Percentiles rank a stretch among this genome's conserved stretches.
Conservation (phyloP, 1,140 invertebrate genomes). For the Eupeodes corollae region DNA sequence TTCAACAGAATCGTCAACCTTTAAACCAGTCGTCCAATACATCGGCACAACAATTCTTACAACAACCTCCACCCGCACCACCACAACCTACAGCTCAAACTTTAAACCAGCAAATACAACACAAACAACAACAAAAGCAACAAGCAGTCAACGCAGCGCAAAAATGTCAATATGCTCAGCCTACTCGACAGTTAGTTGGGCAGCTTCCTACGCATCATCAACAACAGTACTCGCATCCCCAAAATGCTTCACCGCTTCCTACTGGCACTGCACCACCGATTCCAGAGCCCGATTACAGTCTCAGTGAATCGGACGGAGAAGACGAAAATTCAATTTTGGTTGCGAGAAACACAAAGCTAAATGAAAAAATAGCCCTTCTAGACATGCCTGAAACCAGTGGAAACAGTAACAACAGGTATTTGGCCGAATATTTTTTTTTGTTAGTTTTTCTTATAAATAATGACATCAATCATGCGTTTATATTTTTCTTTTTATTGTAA, state of each 20-base stretch:
- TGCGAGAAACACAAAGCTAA: conserved; percentile 32
- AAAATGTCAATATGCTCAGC: too few species aligned
- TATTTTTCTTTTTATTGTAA: too few species aligned
- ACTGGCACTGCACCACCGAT: conserved; percentile 55
- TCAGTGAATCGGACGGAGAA: conserved; percentile 62
- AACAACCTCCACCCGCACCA: not conserved
- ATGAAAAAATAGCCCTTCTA: conserved; percentile 32
- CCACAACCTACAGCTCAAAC: not conserved
- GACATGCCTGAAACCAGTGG: conserved; percentile 48
- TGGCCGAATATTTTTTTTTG: not conserved
- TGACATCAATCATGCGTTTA: too few species aligned
- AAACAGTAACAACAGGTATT: conserved; percentile 54
- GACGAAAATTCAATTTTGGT: conserved; percentile 40
- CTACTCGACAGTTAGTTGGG: too few species aligned
- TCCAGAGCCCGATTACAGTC: conserved; percentile 80
- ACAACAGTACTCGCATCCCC: conserved; percentile 52
- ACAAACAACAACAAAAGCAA: not conserved
- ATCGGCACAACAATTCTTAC: conserved; percentile 9
- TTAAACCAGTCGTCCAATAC: not conserved
- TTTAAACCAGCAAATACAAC: not conserved
- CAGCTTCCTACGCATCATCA: conserved; percentile 25
- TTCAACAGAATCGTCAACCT: conserved; percentile 4
- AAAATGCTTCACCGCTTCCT: conserved; percentile 40
- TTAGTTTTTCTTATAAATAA: not conserved
- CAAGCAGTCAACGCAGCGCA: too few species aligned